Conservation (phyloP, 2,888 invertebrate genomes). For the Trisateles emortualis region DNA sequence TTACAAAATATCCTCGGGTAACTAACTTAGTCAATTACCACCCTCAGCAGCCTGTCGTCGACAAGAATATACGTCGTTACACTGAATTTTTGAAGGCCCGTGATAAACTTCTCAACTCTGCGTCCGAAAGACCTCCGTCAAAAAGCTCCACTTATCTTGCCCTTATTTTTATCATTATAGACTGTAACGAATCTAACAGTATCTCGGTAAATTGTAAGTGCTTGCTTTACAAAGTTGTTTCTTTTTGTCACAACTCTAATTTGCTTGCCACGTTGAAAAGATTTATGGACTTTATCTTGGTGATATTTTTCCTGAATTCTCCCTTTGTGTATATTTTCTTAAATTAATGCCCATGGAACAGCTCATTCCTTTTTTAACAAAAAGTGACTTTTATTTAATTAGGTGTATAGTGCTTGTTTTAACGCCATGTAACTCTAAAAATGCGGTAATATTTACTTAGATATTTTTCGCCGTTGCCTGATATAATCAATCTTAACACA, state of each 20-base stretch:
- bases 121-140: conserved; percentile 6
- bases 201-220: conserved; percentile 32
- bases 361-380: neutral
- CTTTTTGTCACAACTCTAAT: conserved; percentile 21
- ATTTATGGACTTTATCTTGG: conserved; percentile 35
- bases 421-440: neutral
- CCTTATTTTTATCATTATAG: conserved; percentile 31
- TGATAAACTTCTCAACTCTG: conserved; percentile 22
- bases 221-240: conserved; percentile 32
- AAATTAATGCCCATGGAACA: conserved; percentile 12
- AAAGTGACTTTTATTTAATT: neutral
- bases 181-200: conserved; percentile 33
- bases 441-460: neutral
- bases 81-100: conserved; percentile 24
- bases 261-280: conserved; percentile 25
- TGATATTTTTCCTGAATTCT: conserved; percentile 18
- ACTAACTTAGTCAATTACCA: conserved; percentile 50
- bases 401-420: neutral
- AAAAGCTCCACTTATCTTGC: conserved; percentile 19
- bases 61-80: conserved; percentile 41
- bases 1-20: conserved; percentile 22
- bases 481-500: neutral
- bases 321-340: conserved; percentile 23
- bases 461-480: neutral
- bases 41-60: conserved; percentile 26